These are phyloP conservation scores for Miniopterus natalensis DNA, from an alignment of 2,113 vertebrate species.

Conservation along the genomic window DNA sequence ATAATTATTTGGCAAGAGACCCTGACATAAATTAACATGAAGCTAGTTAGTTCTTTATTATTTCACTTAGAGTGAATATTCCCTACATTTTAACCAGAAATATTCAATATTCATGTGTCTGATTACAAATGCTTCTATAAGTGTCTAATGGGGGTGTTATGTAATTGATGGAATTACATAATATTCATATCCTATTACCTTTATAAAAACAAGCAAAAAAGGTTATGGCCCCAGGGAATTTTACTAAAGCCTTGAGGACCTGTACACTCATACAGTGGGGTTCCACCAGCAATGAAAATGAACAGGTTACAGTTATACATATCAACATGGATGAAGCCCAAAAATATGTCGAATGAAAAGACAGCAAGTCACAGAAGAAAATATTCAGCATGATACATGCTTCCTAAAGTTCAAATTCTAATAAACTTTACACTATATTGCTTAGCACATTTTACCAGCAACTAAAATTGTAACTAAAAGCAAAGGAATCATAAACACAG, in stretches of 20 bases:
- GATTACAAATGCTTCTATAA: constrained; percentile 36
- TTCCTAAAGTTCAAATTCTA: background rate
- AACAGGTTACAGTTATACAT: background rate
- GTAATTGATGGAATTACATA: background rate
- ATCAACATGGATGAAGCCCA: constrained; percentile 4
- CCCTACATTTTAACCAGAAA: constrained; percentile 52
- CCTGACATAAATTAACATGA: background rate
- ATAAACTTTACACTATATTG: background rate
- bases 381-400: background rate
- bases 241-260: background rate
- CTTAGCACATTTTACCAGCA: background rate
- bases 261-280: background rate
- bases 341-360: background rate
- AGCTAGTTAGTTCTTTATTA: background rate
- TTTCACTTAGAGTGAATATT: background rate
- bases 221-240: background rate
- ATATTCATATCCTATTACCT: background rate
- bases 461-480: constrained; percentile 6
- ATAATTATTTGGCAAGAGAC: background rate
- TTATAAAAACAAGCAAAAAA: constrained; percentile 38
- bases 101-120: constrained; percentile 8
- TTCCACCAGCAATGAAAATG: constrained; percentile 24
- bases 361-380: constrained; percentile 16
- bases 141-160: background rate
- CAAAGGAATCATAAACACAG: background rate